phyloP scores from a whole-genome alignment of 2,888 invertebrate genomes.

The Hartigia nigra region DNA sequence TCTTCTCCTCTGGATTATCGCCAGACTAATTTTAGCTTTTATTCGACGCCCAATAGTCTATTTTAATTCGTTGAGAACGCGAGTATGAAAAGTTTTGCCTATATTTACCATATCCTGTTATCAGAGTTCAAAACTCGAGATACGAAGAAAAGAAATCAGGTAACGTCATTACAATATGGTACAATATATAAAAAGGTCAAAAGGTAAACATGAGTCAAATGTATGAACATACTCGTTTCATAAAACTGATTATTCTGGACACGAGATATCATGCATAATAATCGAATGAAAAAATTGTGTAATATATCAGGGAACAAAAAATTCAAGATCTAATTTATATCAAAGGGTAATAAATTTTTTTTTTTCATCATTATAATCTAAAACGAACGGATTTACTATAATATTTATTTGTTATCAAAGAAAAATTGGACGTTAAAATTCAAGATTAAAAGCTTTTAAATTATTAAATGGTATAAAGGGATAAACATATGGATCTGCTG shows the following conservation, averaged over 20 bases:
- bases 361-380: neutral
- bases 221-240: neutral
- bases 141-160: neutral
- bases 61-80: constrained; percentile 46
- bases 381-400: neutral
- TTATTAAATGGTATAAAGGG: neutral
- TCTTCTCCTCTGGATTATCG: constrained; percentile 49
- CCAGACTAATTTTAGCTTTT: constrained; percentile 55
- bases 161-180: neutral
- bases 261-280: neutral
- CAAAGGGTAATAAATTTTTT: neutral
- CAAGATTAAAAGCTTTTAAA: neutral
- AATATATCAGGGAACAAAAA: neutral
- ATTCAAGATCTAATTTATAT: neutral
- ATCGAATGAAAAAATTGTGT: neutral
- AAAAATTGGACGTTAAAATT: too few species aligned
- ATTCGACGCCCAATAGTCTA: constrained; percentile 53
- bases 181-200: neutral
- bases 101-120: neutral
- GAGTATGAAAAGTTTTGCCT: neutral
- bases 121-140: neutral
- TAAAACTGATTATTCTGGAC: neutral
- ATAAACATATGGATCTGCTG: neutral
- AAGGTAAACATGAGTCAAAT: neutral
- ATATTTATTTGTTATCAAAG: neutral